Evolutionary conservation across 2,888 invertebrate species (phyloP).

Genomic region (Eupithecia dodoneata): DNA sequence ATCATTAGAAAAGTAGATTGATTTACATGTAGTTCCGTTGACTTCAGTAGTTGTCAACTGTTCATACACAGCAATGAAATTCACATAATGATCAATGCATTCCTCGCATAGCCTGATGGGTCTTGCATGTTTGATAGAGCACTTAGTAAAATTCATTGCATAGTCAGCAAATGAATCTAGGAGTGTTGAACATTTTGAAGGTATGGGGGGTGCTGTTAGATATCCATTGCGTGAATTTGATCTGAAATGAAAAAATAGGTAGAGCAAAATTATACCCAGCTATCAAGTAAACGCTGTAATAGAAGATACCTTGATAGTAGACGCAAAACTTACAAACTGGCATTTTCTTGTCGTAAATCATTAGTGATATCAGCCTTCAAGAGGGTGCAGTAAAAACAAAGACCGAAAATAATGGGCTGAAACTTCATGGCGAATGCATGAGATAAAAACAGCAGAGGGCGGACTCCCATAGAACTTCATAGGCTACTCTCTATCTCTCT

Average conservation of each 20-base stretch:
- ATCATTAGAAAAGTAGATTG: slow-evolving; percentile 85
- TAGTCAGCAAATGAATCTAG: slow-evolving; percentile 79
- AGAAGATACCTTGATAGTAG: background rate
- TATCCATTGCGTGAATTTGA: slow-evolving; percentile 32
- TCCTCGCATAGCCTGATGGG: slow-evolving; percentile 86
- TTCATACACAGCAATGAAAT: slow-evolving; percentile 78
- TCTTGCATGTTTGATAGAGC: slow-evolving; percentile 84
- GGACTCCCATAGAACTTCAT: background rate
- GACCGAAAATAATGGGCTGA: slow-evolving; percentile 34
- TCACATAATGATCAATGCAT: slow-evolving; percentile 83
- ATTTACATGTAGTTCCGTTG: slow-evolving; percentile 84
- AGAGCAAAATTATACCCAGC: background rate
- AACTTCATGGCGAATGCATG: slow-evolving; percentile 36
- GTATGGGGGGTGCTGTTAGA: slow-evolving; percentile 41
- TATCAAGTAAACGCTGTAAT: background rate
- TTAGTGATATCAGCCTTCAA: slow-evolving; percentile 46
- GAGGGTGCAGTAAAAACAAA: slow-evolving; percentile 38
- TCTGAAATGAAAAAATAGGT: background rate
- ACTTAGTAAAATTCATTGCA: slow-evolving; percentile 84
- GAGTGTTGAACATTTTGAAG: slow-evolving; percentile 60
- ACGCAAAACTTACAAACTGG: slow-evolving; percentile 25
- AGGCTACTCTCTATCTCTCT: background rate
- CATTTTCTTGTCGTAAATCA: slow-evolving; percentile 13
- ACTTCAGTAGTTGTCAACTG: slow-evolving; percentile 72
- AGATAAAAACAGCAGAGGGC: background rate